phyloP scores from a whole-genome alignment of 2,888 invertebrate species.

The Elgonia sp. region DNA sequence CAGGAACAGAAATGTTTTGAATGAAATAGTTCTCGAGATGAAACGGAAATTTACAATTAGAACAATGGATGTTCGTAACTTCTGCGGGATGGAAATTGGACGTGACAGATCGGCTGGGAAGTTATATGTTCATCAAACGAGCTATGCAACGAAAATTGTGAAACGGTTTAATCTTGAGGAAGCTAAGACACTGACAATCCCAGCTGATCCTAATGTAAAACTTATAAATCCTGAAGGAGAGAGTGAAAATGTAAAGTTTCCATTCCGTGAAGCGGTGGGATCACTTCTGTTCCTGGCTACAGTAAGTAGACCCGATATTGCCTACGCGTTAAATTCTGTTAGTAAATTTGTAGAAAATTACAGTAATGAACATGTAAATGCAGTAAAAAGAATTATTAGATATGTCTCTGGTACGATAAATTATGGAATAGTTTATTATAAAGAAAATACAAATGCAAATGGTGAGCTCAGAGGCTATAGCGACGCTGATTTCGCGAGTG shows the following conservation, averaged over 20 bases:
- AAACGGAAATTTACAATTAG: constrained; percentile 23
- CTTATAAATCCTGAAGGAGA: not conserved
- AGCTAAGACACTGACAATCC: constrained; percentile 46
- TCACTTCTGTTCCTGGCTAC: constrained; percentile 56
- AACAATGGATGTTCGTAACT: constrained; percentile 22
- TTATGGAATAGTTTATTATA: constrained; percentile 26
- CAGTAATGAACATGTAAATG: not conserved
- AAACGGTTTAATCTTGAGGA: constrained; percentile 59
- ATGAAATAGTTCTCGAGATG: constrained; percentile 13
- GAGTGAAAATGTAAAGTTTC: constrained; percentile 7
- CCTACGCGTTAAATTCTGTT: constrained; percentile 11
- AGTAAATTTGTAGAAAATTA: constrained; percentile 36
- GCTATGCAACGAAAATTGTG: constrained; percentile 59
- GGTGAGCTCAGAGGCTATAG: not conserved
- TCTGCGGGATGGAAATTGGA: constrained; percentile 62
- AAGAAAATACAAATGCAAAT: not conserved
- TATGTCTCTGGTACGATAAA: constrained; percentile 14
- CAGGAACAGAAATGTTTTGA: constrained; percentile 19
- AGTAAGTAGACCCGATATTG: constrained; percentile 45
- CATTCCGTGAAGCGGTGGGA: constrained; percentile 57
- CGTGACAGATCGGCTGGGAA: constrained; percentile 24
- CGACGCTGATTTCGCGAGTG: constrained; percentile 19
- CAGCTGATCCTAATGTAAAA: constrained; percentile 7
- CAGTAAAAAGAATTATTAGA: constrained; percentile 6
- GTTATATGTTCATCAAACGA: constrained; percentile 69